phyloP scores from a whole-genome alignment of 2,888 invertebrate genomes.

The Volucella inanis region DNA sequence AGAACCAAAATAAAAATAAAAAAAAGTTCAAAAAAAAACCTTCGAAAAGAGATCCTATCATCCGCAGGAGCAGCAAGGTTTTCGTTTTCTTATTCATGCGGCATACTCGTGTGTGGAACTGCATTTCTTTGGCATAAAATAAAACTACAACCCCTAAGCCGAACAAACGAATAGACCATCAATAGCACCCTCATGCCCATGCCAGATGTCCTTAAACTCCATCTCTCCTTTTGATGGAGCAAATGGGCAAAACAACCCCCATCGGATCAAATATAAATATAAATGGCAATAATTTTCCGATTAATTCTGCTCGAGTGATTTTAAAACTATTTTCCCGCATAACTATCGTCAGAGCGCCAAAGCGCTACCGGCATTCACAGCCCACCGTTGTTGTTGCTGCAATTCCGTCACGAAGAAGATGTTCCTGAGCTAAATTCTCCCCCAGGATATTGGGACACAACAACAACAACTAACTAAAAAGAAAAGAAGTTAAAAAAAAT shows the following conservation, averaged over 20 bases:
- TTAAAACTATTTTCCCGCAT: slow-evolving; percentile 67
- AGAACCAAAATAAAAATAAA: slow-evolving; percentile 4
- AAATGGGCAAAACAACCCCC: neutral
- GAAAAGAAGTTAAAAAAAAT: neutral
- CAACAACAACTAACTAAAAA: neutral
- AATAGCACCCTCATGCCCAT: neutral
- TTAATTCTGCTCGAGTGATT: slow-evolving; percentile 70
- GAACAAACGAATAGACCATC: slow-evolving; percentile 1
- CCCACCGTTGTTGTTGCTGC: neutral
- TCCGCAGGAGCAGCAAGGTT: slow-evolving; percentile 12
- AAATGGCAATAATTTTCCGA: slow-evolving; percentile 73
- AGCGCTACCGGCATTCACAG: too few relatives aligned
- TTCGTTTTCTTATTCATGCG: slow-evolving; percentile 41
- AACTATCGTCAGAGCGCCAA: slow-evolving; percentile 27
- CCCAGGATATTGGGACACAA: slow-evolving; percentile 36
- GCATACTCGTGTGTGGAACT: slow-evolving; percentile 24
- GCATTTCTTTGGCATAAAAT: slow-evolving; percentile 24
- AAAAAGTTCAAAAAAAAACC: neutral
- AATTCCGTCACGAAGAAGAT: slow-evolving; percentile 28
- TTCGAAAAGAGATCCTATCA: slow-evolving; percentile 37
- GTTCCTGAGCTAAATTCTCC: slow-evolving; percentile 67
- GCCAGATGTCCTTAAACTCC: too few relatives aligned
- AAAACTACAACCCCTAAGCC: slow-evolving; percentile 13
- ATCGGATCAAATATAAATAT: slow-evolving; percentile 63
- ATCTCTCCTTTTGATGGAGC: slow-evolving; percentile 1